These are phyloP conservation scores for Agrochola lychnidis DNA, from an alignment of 2,888 invertebrate genomes.

Conservation along the genomic window DNA sequence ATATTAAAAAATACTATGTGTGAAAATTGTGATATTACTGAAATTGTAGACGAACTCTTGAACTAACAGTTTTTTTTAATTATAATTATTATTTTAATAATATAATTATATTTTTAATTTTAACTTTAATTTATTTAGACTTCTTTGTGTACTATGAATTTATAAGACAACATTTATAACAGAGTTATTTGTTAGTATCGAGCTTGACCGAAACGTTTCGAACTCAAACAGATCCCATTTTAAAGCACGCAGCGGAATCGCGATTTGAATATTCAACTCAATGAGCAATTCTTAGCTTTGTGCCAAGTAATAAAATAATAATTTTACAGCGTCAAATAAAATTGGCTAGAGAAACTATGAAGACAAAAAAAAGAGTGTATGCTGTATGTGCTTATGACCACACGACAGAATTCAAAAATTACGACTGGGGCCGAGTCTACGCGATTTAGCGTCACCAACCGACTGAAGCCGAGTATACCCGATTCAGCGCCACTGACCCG, in stretches of 20 bases:
- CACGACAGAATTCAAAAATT: no score
- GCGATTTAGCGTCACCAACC: no score
- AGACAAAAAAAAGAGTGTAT: no score
- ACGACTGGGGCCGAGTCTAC: no score
- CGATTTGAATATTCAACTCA: neutral
- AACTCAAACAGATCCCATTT: neutral
- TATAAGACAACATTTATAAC: neutral
- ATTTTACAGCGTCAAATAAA: neutral
- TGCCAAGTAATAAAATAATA: neutral
- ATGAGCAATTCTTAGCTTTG: neutral
- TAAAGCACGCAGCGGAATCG: neutral
- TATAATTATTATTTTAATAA: conserved; percentile 45
- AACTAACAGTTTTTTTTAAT: conserved; percentile 34
- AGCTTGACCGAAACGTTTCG: neutral
- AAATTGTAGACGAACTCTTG: conserved; percentile 17
- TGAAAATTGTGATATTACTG: conserved; percentile 48
- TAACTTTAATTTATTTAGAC: conserved; percentile 27
- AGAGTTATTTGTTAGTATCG: neutral
- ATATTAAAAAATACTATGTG: conserved; percentile 49
- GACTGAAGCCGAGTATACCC: no score
- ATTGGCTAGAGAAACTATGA: neutral
- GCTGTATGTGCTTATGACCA: no score
- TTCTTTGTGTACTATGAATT: conserved; percentile 32
- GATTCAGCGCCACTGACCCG: no score
- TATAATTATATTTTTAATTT: conserved; percentile 35